These are phyloP conservation scores for Margaritifera margaritifera DNA, from an alignment of 2,888 invertebrate species.

Conservation along the genomic window DNA sequence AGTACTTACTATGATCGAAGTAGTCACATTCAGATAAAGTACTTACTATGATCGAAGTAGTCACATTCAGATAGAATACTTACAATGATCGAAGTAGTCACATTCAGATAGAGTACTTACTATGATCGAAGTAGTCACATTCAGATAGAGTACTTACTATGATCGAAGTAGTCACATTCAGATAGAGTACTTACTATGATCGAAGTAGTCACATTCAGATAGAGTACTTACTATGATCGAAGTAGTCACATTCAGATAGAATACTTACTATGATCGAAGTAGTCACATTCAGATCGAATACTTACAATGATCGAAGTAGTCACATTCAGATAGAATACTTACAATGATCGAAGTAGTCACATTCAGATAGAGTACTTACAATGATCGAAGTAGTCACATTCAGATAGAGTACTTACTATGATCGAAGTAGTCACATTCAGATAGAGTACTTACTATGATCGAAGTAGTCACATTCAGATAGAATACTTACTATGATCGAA, in stretches of 20 bases:
- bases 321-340: neutral
- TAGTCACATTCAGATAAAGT: neutral
- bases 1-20: constrained; percentile 15
- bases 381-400: constrained; percentile 9
- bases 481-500: constrained; percentile 15
- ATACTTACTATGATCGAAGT: constrained; percentile 16
- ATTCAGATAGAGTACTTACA: constrained; percentile 5
- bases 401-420: constrained; percentile 8
- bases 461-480: neutral
- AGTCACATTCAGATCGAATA: neutral
- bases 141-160: constrained; percentile 8
- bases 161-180: constrained; percentile 4
- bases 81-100: constrained; percentile 17
- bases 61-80: neutral
- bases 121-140: constrained; percentile 11
- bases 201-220: neutral
- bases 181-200: constrained; percentile 9
- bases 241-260: neutral
- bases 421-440: constrained; percentile 1
- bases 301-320: constrained; percentile 18
- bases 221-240: constrained; percentile 13
- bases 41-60: constrained; percentile 18
- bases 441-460: constrained; percentile 10
- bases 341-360: constrained; percentile 17
- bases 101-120: constrained; percentile 4